These are phyloP conservation scores for Drosophila ezoana DNA, from an alignment of 2,888 invertebrate genomes.

Conservation along the genomic window DNA sequence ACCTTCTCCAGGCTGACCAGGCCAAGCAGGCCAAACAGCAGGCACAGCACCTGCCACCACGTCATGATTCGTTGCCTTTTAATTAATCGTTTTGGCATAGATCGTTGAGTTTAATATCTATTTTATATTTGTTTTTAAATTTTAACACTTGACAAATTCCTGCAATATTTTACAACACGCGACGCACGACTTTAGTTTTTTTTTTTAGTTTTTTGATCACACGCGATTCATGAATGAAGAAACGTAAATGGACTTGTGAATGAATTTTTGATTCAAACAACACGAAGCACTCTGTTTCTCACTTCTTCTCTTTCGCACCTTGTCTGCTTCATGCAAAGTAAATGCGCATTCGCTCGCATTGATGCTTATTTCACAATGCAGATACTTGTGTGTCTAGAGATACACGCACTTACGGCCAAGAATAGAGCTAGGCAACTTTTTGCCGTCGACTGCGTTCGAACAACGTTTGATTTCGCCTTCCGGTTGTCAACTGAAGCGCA, in stretches of 20 bases:
- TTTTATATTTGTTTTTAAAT: background rate
- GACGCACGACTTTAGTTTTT: background rate
- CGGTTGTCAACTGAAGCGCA: slow-evolving; percentile 1
- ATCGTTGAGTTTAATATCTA: background rate
- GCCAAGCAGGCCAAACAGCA: slow-evolving; percentile 15
- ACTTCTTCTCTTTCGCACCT: background rate
- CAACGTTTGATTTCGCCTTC: slow-evolving; percentile 14
- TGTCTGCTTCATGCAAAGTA: background rate
- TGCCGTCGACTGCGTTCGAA: slow-evolving; percentile 12
- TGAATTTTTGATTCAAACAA: background rate
- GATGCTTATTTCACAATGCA: slow-evolving; percentile 3
- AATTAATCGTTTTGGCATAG: slow-evolving; percentile 28
- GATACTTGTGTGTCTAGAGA: background rate
- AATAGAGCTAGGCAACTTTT: background rate
- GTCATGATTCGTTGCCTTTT: slow-evolving; percentile 26
- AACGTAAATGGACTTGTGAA: background rate
- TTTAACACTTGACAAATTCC: background rate
- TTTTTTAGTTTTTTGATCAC: background rate
- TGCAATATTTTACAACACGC: background rate
- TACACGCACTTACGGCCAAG: slow-evolving; percentile 2
- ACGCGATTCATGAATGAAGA: slow-evolving; percentile 3
- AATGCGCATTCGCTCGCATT: background rate
- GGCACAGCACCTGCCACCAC: slow-evolving; percentile 4
- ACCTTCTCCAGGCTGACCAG: slow-evolving; percentile 49
- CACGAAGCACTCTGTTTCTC: no score